These are phyloP conservation scores for Molossus alvarezi DNA, from an alignment of 2,797 vertebrate genomes.

Conservation along the genomic window DNA sequence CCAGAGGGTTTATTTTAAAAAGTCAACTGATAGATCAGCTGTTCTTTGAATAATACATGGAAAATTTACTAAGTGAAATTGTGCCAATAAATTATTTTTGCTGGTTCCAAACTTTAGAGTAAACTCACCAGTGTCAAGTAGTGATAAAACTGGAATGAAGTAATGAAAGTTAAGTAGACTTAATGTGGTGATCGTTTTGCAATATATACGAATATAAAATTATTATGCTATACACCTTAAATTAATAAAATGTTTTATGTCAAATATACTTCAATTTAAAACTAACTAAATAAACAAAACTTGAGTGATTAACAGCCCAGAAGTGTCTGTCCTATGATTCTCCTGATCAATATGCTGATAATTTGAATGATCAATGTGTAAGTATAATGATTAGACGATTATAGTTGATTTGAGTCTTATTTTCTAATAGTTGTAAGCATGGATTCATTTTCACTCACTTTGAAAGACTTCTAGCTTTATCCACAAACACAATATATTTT, in stretches of 20 bases:
- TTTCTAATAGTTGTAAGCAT: background rate
- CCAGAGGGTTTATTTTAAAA: conserved; percentile 74
- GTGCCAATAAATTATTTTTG: conserved; percentile 83
- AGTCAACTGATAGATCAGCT: conserved; percentile 73
- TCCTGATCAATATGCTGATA: conserved; percentile 41
- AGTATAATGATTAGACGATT: background rate
- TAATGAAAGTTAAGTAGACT: background rate
- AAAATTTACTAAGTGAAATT: conserved; percentile 80
- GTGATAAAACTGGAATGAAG: conserved; percentile 64
- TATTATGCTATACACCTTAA: background rate
- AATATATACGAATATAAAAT: background rate
- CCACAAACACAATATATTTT: background rate
- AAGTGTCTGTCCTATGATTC: conserved; percentile 71
- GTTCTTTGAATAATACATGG: conserved; percentile 84
- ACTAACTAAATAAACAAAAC: background rate
- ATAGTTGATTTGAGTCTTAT: background rate
- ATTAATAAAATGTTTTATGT: background rate
- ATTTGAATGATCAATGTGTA: background rate
- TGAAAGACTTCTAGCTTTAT: background rate
- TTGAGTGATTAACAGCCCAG: conserved; percentile 79
- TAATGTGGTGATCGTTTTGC: background rate
- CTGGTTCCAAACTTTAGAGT: conserved; percentile 85
- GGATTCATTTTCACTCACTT: background rate
- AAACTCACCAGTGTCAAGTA: conserved; percentile 81
- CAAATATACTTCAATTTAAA: background rate